These are phyloP conservation scores for Tachuris rubrigastra DNA, from an alignment of 2,113 vertebrate genomes.

Conservation along the genomic window DNA sequence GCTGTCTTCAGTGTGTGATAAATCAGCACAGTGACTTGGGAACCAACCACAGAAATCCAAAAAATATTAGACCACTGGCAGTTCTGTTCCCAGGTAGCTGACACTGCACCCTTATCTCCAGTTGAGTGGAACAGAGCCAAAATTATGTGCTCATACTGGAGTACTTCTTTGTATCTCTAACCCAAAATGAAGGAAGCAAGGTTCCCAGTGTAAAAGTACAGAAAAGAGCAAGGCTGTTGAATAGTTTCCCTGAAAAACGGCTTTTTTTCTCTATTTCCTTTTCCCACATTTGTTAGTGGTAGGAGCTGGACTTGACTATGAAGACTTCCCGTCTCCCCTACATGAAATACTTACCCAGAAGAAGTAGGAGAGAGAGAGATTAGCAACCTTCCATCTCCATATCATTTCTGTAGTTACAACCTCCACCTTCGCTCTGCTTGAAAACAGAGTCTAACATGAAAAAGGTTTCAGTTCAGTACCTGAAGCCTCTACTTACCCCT, in stretches of 20 bases:
- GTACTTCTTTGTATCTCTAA: background rate
- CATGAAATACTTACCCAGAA: background rate
- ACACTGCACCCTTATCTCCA: background rate
- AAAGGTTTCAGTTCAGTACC: background rate
- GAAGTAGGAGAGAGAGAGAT: background rate
- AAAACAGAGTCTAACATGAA: background rate
- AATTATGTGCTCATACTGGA: background rate
- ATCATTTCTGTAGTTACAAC: background rate
- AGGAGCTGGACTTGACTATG: background rate
- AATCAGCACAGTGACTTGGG: background rate
- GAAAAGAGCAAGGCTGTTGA: background rate
- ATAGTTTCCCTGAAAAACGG: background rate
- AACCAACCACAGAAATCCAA: background rate
- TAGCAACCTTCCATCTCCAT: background rate
- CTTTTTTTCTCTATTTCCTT: background rate
- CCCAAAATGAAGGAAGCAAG: background rate
- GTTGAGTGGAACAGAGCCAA: background rate
- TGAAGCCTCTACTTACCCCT: background rate
- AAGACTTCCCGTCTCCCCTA: background rate
- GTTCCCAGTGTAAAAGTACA: background rate
- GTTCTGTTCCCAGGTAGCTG: conserved; percentile 5
- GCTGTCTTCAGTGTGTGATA: background rate
- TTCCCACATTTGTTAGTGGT: background rate
- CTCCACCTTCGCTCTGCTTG: background rate
- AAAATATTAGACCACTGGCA: background rate